Base-by-base conservation (phyloP, 2,888 invertebrate genomes). In the Herminia tarsipennalis region DNA sequence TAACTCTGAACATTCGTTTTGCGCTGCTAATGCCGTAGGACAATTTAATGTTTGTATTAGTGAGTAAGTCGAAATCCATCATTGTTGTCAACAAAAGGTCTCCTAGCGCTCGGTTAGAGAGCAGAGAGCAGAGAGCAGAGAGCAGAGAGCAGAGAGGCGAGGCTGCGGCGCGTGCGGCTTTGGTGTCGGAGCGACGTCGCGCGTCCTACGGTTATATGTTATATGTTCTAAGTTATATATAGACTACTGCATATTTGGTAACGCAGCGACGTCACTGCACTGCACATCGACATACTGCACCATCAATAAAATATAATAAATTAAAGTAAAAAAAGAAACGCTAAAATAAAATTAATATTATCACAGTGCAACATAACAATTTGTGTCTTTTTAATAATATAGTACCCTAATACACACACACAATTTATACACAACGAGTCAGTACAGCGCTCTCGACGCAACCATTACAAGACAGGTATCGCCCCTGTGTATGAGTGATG, bases 311-410 rank as follows among this genome's bases (percentile, higher is more conserved):
- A 47, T 46, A 46, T 48, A 55, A 61, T 53, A 54, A 46, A 59
- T 54, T 41, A 55, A 17, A 16, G 55, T 47, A 60, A 58, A 53
- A 33, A 48, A 63, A 58, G 39, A 56, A 58, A 69, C 37, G 20
- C 36, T 58, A 55, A 43, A 68, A 50, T 48, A 69, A 61, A 56
- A 55, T 43, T 42, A 67, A 65, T 52, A 59, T 55, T 75, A 76
- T 76, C 76, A 77, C 75, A 76, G 76, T 71, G 74, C 73, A 64
- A 46, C 29, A 48, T 56, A 63, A 50, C 36, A 56, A 46, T 47
- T 56, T 53, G 58, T 63, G 57, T 53, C 30, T 53, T 50, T 53
- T 29, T 40, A 13, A 32, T 27, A 28, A 37, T 4, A 29, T 14
- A 1, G 8, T 24, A 10, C 9, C 16, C 18, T 6, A 22, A 2